Conservation (phyloP, 2,888 invertebrate genomes). For the Rhimphoctona megacephalus region DNA sequence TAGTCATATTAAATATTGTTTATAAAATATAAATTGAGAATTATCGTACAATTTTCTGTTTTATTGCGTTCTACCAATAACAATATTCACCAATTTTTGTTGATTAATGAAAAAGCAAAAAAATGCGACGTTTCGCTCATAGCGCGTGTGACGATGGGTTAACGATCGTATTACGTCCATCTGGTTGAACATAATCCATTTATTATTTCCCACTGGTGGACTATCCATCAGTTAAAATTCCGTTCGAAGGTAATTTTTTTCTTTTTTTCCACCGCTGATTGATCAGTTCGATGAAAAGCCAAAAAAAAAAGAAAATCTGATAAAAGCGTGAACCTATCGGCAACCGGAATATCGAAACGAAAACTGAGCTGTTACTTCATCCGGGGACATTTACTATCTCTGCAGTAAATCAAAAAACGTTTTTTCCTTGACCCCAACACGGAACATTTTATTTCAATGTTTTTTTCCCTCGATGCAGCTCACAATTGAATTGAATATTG, state of each 20-base stretch:
- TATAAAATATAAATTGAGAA: too few relatives aligned
- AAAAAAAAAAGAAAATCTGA: slow-evolving; percentile 11
- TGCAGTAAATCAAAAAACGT: background rate
- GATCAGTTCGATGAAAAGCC: slow-evolving; percentile 34
- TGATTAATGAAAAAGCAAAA: too few relatives aligned
- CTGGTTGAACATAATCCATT: slow-evolving; percentile 28
- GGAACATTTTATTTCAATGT: background rate
- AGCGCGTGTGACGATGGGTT: too few relatives aligned
- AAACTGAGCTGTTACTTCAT: slow-evolving; percentile 11
- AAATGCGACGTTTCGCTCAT: too few relatives aligned
- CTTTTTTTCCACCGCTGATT: slow-evolving; percentile 45
- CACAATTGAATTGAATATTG: background rate
- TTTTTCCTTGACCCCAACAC: background rate
- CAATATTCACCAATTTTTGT: too few relatives aligned
- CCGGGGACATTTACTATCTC: background rate
- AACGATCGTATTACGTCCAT: background rate
- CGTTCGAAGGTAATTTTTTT: slow-evolving; percentile 3
- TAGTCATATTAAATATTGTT: too few relatives aligned
- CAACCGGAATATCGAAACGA: slow-evolving; percentile 12
- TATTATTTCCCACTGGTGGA: slow-evolving; percentile 38
- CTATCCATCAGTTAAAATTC: slow-evolving; percentile 32
- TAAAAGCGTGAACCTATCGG: background rate
- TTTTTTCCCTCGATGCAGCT: background rate
- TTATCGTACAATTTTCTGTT: too few relatives aligned
- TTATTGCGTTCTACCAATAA: too few relatives aligned